Percentiles rank a stretch among this genome's conserved stretches.
These are phyloP conservation scores for Onchidella celtica DNA, from an alignment of 2,888 invertebrate genomes.

Conservation along the genomic window DNA sequence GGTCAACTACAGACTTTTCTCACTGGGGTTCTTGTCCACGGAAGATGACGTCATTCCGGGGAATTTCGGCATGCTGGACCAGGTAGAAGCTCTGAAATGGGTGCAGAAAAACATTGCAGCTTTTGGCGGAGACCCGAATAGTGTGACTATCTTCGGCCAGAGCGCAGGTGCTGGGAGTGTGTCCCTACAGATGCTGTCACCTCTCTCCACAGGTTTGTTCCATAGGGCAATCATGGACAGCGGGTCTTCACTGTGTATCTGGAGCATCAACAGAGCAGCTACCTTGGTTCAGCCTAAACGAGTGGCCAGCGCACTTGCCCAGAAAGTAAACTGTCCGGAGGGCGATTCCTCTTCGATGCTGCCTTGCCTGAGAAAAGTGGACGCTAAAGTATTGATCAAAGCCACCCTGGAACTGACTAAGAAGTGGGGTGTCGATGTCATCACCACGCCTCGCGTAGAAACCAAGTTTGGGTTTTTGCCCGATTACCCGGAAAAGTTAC, in stretches of 20 bases:
- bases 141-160: conserved; percentile 33
- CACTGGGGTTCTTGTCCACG: conserved; percentile 24
- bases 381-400: background rate
- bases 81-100: conserved; percentile 28
- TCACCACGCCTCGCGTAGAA: conserved; percentile 25
- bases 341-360: background rate
- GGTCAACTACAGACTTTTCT: conserved; percentile 29
- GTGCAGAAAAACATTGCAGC: conserved; percentile 34
- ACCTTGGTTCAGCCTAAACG: background rate
- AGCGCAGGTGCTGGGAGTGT: conserved; percentile 24
- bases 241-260: conserved; percentile 9
- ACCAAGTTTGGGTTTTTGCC: conserved; percentile 45
- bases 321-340: background rate
- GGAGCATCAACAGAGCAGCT: background rate
- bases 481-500: conserved; percentile 28
- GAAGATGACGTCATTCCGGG: conserved; percentile 35
- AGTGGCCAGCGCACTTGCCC: background rate
- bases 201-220: conserved; percentile 32
- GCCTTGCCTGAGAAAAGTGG: conserved; percentile 16
- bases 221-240: conserved; percentile 40
- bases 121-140: conserved; percentile 30
- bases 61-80: conserved; percentile 27
- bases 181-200: conserved; percentile 23
- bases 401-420: background rate
- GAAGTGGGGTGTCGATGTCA: background rate